phyloP scores from a whole-genome alignment of 2,113 vertebrate species.

The Anhinga anhinga region DNA sequence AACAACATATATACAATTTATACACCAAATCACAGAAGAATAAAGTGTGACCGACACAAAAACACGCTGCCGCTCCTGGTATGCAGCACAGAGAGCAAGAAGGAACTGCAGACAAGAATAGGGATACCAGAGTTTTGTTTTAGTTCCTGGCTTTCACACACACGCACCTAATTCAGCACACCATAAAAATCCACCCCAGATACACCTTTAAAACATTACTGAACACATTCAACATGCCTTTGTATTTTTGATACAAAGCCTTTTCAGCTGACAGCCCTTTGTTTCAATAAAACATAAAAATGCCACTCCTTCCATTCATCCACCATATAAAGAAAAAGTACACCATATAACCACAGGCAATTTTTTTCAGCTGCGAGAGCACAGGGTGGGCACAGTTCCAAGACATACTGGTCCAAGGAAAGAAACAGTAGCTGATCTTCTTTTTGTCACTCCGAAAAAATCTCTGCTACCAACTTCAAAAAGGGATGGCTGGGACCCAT shows the following conservation, averaged over 20 bases:
- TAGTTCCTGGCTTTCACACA: neutral
- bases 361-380: neutral
- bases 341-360: neutral
- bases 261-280: neutral
- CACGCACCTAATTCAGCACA: neutral
- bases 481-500: neutral
- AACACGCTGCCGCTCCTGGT: neutral
- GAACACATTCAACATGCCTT: neutral
- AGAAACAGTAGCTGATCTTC: neutral
- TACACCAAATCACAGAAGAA: neutral
- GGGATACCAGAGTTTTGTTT: neutral
- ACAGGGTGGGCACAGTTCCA: neutral
- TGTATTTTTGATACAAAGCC: neutral
- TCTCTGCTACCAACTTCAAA: neutral
- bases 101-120: neutral
- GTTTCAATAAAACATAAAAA: neutral
- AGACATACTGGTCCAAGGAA: neutral
- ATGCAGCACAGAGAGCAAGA: neutral
- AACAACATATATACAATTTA: neutral
- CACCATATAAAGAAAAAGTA: neutral
- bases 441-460: neutral
- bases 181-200: neutral
- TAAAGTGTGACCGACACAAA: neutral
- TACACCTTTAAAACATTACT: neutral
- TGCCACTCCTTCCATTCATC: neutral